Conservation (phyloP, 1,140 invertebrate genomes). For the Ips typographus region DNA sequence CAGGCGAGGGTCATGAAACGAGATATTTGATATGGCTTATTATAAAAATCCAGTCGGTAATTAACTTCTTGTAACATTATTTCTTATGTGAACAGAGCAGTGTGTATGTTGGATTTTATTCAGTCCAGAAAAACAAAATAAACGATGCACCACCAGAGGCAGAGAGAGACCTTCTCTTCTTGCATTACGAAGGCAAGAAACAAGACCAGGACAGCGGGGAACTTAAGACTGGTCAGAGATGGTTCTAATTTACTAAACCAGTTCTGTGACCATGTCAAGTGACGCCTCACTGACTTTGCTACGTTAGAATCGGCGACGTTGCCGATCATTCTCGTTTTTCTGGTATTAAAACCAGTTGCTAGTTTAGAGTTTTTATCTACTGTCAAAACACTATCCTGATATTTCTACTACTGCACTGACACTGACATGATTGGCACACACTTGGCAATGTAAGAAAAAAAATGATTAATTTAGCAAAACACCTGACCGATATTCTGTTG, state of each 20-base stretch:
- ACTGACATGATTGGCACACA: too few relatives aligned
- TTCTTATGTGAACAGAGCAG: too few relatives aligned
- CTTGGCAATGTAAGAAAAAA: too few relatives aligned
- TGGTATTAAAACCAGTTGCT: too few relatives aligned
- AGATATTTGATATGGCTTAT: constrained; percentile 1
- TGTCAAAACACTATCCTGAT: too few relatives aligned
- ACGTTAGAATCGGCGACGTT: constrained; percentile 31
- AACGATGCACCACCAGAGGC: neutral
- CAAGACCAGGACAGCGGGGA: constrained; percentile 46
- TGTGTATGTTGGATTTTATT: too few relatives aligned
- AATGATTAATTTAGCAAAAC: too few relatives aligned
- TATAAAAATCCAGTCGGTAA: neutral
- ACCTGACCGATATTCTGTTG: too few relatives aligned
- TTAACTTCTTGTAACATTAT: neutral
- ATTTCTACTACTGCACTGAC: too few relatives aligned
- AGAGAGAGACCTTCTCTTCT: neutral
- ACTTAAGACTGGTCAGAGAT: constrained; percentile 47
- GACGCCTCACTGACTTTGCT: constrained; percentile 46
- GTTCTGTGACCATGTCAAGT: constrained; percentile 49
- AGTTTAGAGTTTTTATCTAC: too few relatives aligned
- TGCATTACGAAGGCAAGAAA: constrained; percentile 38
- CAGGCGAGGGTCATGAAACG: constrained; percentile 13
- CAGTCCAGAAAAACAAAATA: too few relatives aligned
- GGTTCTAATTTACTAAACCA: constrained; percentile 51
- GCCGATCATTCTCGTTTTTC: neutral